Conservation (phyloP, 1,140 invertebrate species). For the Leptinotarsa texana region DNA sequence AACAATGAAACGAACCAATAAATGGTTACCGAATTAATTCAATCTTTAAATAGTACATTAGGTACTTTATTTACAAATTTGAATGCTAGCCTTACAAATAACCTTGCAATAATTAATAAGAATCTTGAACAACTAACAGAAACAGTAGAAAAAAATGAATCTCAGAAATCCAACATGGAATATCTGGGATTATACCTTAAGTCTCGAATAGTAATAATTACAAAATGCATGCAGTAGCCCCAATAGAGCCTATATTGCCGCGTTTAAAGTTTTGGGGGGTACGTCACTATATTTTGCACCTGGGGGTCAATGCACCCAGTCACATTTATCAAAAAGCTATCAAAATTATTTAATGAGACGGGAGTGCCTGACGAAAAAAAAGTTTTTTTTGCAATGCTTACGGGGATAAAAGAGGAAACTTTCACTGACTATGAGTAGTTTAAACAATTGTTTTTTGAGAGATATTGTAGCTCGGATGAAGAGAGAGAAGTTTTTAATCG, state of each 20-base stretch:
- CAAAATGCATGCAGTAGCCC: no score
- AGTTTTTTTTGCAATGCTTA: conserved; percentile 6
- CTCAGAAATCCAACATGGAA: no score
- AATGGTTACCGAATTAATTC: no score
- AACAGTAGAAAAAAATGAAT: no score
- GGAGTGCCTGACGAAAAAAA: conserved; percentile 23
- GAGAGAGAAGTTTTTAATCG: conserved; percentile 18
- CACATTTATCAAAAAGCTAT: conserved; percentile 13
- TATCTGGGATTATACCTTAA: no score
- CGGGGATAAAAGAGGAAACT: conserved; percentile 8
- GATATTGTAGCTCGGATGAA: conserved; percentile 10
- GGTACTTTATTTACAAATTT: no score
- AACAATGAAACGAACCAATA: no score
- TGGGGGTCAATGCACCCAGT: conserved; percentile 12
- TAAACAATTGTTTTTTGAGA: conserved; percentile 20
- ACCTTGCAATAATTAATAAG: no score
- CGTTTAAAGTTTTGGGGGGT: conserved; percentile 20
- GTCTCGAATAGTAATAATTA: no score
- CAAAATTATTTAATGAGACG: conserved; percentile 8
- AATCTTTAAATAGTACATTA: no score
- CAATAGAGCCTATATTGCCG: not conserved
- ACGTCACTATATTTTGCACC: not conserved
- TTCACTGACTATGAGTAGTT: conserved; percentile 12
- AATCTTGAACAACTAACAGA: no score
- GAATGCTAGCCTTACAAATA: no score